Percentiles rank a stretch among this genome's conserved stretches.
These are phyloP conservation scores for Struthio camelus DNA, from an alignment of 2,113 vertebrate species.

Conservation along the genomic window DNA sequence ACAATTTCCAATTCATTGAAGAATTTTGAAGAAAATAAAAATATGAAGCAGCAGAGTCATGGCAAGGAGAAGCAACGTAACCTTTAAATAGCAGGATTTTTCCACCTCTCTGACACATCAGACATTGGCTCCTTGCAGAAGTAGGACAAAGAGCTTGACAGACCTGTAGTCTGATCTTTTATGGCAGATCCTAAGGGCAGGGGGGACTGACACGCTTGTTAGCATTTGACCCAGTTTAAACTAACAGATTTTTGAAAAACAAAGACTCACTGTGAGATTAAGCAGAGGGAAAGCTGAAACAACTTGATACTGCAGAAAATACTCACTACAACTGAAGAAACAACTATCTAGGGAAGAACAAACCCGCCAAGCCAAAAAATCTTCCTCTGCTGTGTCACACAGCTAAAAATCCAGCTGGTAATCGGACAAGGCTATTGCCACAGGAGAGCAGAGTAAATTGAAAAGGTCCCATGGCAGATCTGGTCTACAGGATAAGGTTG, in stretches of 20 bases:
- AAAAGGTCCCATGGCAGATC: background rate
- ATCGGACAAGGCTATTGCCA: background rate
- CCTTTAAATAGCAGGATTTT: background rate
- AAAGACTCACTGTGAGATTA: background rate
- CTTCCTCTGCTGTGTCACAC: background rate
- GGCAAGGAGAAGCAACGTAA: background rate
- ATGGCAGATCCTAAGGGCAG: conserved; percentile 23
- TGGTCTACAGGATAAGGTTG: background rate
- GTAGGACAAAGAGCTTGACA: conserved; percentile 11
- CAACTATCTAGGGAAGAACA: background rate
- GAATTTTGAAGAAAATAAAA: background rate
- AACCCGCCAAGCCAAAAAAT: background rate
- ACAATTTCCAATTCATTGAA: conserved; percentile 3
- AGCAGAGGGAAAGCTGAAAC: background rate
- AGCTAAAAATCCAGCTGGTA: background rate
- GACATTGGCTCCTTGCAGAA: conserved; percentile 6
- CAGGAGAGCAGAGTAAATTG: background rate
- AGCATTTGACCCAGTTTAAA: conserved; percentile 45
- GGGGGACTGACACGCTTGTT: background rate
- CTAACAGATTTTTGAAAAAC: conserved; percentile 2
- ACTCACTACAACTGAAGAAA: background rate
- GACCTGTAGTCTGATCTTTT: conserved; percentile 4
- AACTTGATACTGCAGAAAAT: background rate
- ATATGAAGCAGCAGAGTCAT: background rate
- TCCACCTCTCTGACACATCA: background rate